These are phyloP conservation scores for Sesia bembeciformis DNA, from an alignment of 2,888 invertebrate species.

Conservation along the genomic window DNA sequence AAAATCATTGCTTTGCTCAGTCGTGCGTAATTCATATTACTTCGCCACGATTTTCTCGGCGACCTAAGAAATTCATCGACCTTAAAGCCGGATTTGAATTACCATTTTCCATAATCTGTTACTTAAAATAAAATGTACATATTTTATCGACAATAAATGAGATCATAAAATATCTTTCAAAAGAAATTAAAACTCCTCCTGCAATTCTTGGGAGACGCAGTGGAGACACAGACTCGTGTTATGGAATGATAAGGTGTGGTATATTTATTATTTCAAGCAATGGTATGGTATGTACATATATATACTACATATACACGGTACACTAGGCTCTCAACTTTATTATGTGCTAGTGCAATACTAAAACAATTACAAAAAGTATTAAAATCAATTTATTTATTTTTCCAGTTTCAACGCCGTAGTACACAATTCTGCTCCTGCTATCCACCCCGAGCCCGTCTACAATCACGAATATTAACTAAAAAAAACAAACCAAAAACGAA, in stretches of 20 bases:
- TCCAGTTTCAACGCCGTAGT: constrained; percentile 55
- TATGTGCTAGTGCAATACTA: too few relatives aligned
- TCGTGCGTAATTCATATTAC: neutral
- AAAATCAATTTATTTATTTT: constrained; percentile 2
- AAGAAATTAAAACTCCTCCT: too few relatives aligned
- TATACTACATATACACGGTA: too few relatives aligned
- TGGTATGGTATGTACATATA: too few relatives aligned
- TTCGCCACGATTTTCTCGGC: neutral
- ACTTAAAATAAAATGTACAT: neutral
- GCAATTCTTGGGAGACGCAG: too few relatives aligned
- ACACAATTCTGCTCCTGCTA: constrained; percentile 45
- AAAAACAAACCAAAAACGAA: neutral
- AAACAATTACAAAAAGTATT: too few relatives aligned
- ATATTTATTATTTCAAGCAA: too few relatives aligned
- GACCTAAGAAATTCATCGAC: neutral
- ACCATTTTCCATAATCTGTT: neutral
- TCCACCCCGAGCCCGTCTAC: constrained; percentile 33
- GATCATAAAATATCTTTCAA: too few relatives aligned
- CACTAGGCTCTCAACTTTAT: too few relatives aligned
- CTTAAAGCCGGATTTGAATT: neutral
- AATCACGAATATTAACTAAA: constrained; percentile 25
- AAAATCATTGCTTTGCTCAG: neutral
- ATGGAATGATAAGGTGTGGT: too few relatives aligned
- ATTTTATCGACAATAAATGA: too few relatives aligned
- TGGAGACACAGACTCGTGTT: too few relatives aligned